These are phyloP conservation scores for Ancistrus triradiatus DNA, from an alignment of 2,113 vertebrate species.

Conservation along the genomic window DNA sequence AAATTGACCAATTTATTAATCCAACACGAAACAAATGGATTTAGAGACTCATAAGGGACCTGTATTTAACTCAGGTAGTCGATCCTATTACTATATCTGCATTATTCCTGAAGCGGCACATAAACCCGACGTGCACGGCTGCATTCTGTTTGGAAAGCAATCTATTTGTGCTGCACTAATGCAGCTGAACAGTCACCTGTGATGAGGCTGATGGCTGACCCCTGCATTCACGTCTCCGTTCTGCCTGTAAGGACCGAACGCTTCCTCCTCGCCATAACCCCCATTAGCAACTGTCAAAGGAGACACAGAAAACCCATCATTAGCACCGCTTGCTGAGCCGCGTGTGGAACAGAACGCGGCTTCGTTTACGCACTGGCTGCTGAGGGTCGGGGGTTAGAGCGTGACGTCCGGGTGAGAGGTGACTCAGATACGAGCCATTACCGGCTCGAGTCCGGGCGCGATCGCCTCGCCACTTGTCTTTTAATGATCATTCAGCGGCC, in stretches of 20 bases:
- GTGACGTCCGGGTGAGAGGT: constrained; percentile 16
- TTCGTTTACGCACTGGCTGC: constrained; percentile 37
- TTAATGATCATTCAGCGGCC: constrained; percentile 40
- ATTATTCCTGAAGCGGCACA: too few relatives aligned
- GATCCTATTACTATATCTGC: too few relatives aligned
- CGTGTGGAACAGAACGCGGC: constrained; percentile 38
- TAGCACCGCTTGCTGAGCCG: constrained; percentile 9
- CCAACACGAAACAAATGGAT: too few relatives aligned
- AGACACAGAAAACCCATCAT: constrained; percentile 23
- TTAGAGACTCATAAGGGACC: too few relatives aligned
- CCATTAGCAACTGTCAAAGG: constrained; percentile 57
- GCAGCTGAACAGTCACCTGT: too few relatives aligned
- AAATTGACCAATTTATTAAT: too few relatives aligned
- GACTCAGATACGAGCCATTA: constrained; percentile 41
- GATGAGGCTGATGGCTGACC: constrained; percentile 50
- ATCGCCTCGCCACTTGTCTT: constrained; percentile 32
- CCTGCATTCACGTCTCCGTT: constrained; percentile 52
- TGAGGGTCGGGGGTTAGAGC: constrained; percentile 32
- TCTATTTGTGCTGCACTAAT: too few relatives aligned
- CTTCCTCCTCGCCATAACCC: constrained; percentile 54
- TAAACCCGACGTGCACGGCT: too few relatives aligned
- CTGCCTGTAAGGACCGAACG: constrained; percentile 52
- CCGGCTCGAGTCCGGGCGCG: constrained; percentile 27
- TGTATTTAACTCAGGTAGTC: too few relatives aligned
- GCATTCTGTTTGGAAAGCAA: too few relatives aligned